Percentiles rank a stretch among this genome's conserved stretches.
These are phyloP conservation scores for Styela clava DNA, from an alignment of 23 tunicate genomes.

Conservation along the genomic window DNA sequence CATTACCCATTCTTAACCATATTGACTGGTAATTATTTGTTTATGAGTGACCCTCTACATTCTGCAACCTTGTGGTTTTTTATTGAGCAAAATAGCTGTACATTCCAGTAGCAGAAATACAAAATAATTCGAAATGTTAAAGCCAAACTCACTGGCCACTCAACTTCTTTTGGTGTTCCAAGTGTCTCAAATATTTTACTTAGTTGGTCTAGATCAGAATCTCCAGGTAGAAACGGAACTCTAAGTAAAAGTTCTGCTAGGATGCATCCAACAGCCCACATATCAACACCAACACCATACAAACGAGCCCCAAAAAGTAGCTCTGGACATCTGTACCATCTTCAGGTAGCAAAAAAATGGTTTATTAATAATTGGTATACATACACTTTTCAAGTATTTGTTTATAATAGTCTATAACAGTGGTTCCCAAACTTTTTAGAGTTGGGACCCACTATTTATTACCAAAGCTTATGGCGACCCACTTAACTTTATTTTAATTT, in stretches of 20 bases:
- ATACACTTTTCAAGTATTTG: not conserved
- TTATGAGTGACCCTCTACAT: no score
- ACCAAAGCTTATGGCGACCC: no score
- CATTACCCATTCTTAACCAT: no score
- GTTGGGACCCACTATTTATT: no score
- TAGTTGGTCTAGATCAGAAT: slow-evolving; percentile 86
- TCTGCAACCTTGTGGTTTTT: no score
- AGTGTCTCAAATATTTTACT: slow-evolving; percentile 90
- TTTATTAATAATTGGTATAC: not conserved
- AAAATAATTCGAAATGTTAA: no score
- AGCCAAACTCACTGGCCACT: slow-evolving; percentile 75
- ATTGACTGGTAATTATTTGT: no score
- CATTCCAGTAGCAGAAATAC: no score
- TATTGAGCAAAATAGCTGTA: no score
- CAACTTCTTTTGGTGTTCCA: slow-evolving; percentile 87
- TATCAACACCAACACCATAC: slow-evolving; percentile 92
- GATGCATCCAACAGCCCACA: slow-evolving; percentile 98
- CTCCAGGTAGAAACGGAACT: slow-evolving; percentile 88
- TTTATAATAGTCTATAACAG: no score
- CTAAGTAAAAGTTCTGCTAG: slow-evolving; percentile 82
- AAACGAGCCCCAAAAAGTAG: slow-evolving; percentile 75
- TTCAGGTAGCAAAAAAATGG: not conserved
- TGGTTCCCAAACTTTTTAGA: no score
- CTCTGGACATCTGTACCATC: slow-evolving; percentile 96
- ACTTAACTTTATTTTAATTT: no score